These are phyloP conservation scores for Callimorpha dominula DNA, from an alignment of 2,888 invertebrate genomes.

Conservation along the genomic window DNA sequence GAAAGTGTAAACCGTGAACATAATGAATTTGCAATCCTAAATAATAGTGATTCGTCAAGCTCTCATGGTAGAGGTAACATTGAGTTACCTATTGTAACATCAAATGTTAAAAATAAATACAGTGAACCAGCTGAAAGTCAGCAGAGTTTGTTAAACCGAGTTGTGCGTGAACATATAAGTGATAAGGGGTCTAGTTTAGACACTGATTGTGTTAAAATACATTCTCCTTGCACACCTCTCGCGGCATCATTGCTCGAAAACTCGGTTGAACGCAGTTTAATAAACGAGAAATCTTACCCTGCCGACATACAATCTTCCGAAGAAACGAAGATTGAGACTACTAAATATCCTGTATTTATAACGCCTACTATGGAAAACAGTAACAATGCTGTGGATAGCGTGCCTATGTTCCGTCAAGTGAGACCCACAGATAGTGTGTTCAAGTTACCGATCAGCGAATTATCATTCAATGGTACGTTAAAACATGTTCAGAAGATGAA, in stretches of 20 bases:
- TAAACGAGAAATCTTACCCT: slow-evolving; percentile 73
- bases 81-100: slow-evolving; percentile 68
- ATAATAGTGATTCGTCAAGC: slow-evolving; percentile 64
- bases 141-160: slow-evolving; percentile 59
- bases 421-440: slow-evolving; percentile 74
- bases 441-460: slow-evolving; percentile 79
- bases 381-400: slow-evolving; percentile 83
- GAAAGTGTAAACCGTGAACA: slow-evolving; percentile 54
- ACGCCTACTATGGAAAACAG: slow-evolving; percentile 85
- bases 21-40: slow-evolving; percentile 56
- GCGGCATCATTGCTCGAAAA: slow-evolving; percentile 66
- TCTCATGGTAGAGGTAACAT: slow-evolving; percentile 73
- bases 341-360: slow-evolving; percentile 76
- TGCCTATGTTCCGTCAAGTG: slow-evolving; percentile 75
- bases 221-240: slow-evolving; percentile 68
- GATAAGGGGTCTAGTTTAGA: slow-evolving; percentile 66
- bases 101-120: slow-evolving; percentile 66
- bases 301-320: slow-evolving; percentile 74
- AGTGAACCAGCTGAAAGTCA: slow-evolving; percentile 60
- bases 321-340: slow-evolving; percentile 70
- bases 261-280: slow-evolving; percentile 68
- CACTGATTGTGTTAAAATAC: slow-evolving; percentile 65
- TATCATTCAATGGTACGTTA: slow-evolving; percentile 82
- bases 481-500: slow-evolving; percentile 82
- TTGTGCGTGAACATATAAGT: slow-evolving; percentile 55